Conservation (phyloP, 2,113 vertebrate species). For the Siniperca chuatsi region DNA sequence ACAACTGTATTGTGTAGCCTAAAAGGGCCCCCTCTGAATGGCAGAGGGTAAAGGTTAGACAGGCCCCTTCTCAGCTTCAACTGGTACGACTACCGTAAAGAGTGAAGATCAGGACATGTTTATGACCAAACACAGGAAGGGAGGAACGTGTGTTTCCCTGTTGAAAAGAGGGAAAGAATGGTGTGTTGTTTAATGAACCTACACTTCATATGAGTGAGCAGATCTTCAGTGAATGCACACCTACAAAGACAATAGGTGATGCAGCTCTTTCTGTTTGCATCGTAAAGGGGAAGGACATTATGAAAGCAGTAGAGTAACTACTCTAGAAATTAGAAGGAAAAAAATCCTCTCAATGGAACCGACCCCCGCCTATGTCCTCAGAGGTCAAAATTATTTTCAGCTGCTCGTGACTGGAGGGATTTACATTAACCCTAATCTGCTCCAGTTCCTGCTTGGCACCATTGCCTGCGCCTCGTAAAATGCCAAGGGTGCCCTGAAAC, state of each 20-base stretch:
- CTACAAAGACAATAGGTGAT: constrained; percentile 39
- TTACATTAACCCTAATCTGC: constrained; percentile 72
- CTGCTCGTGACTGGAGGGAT: constrained; percentile 69
- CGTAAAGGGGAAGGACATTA: constrained; percentile 16
- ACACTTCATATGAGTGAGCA: constrained; percentile 18
- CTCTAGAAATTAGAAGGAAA: not conserved
- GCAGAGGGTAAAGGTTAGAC: constrained; percentile 41
- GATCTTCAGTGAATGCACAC: constrained; percentile 25
- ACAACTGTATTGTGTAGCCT: constrained; percentile 30
- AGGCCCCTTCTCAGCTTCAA: constrained; percentile 15
- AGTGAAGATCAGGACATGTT: constrained; percentile 44
- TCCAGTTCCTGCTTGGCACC: constrained; percentile 66
- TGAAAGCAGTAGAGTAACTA: constrained; percentile 25
- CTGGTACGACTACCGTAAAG: constrained; percentile 26
- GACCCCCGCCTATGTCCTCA: constrained; percentile 19
- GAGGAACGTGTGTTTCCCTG: constrained; percentile 7
- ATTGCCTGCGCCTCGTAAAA: constrained; percentile 54
- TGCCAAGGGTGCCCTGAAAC: constrained; percentile 60
- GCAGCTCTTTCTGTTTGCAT: constrained; percentile 40
- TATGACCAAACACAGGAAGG: constrained; percentile 43
- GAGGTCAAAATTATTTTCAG: constrained; percentile 78
- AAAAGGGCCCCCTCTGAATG: constrained; percentile 19
- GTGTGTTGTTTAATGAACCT: constrained; percentile 53
- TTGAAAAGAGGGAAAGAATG: constrained; percentile 28
- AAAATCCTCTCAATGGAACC: constrained; percentile 36